phyloP scores from a whole-genome alignment of 23 tunicate genomes.

The Styela clava region DNA sequence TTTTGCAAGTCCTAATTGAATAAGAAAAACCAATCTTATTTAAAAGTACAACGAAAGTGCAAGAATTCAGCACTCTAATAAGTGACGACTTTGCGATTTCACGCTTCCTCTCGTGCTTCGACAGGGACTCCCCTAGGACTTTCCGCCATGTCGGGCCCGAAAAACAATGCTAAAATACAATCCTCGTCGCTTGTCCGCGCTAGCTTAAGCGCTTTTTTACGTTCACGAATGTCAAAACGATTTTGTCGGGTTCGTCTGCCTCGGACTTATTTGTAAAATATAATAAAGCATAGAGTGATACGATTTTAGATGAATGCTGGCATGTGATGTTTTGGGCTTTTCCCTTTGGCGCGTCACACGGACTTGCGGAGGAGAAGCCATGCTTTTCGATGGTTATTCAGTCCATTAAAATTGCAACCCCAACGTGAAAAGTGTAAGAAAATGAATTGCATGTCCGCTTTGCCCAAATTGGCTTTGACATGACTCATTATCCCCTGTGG shows the following conservation, averaged over 20 bases:
- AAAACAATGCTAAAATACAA: neutral
- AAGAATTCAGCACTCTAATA: neutral
- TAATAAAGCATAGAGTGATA: no score
- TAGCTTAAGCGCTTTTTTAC: neutral
- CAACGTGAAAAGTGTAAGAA: neutral
- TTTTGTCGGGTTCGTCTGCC: neutral
- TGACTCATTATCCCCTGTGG: neutral
- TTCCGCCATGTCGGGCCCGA: constrained; percentile 1
- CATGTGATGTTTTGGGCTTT: no score
- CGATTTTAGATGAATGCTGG: no score
- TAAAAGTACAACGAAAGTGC: neutral
- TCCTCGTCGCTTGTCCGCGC: neutral
- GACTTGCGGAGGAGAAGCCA: no score
- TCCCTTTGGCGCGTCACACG: no score
- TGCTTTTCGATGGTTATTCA: no score
- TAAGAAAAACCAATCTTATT: no score
- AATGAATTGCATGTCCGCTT: neutral
- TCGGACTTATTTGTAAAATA: no score
- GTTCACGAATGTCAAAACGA: neutral
- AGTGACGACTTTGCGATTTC: neutral
- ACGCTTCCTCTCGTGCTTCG: neutral
- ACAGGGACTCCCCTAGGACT: neutral
- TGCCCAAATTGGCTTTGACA: neutral
- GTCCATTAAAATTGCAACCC: no score
- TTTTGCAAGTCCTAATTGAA: no score